Percentiles rank a stretch among this genome's conserved stretches.
Evolutionary conservation across 2,113 vertebrate genomes (phyloP).

Genomic region (Brachypteracias leptosomus): DNA sequence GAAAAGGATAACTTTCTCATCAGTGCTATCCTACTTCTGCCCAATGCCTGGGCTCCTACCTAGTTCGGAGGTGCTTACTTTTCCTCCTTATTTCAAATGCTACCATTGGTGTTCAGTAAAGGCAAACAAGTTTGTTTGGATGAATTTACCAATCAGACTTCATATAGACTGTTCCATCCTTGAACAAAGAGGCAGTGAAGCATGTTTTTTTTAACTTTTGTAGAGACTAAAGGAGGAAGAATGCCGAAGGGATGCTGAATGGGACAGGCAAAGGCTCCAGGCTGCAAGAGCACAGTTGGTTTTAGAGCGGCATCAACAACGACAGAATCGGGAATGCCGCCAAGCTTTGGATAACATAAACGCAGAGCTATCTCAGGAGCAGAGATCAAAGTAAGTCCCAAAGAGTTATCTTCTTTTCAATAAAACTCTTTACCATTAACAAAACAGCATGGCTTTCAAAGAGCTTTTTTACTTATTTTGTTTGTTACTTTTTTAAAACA

Average conservation of each 20-base stretch:
- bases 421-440: not conserved
- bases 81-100: not conserved
- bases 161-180: not conserved
- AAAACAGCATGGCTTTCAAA: not conserved
- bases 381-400: conserved; percentile 75
- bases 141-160: not conserved
- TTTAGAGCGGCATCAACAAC: conserved; percentile 72
- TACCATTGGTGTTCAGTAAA: not conserved
- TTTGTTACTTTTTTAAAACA: not conserved
- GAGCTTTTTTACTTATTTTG: not conserved
- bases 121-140: not conserved
- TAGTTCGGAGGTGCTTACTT: not conserved
- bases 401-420: not conserved
- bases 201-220: not conserved
- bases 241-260: conserved; percentile 55
- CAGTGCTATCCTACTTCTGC: not conserved
- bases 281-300: conserved; percentile 65
- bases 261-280: conserved; percentile 60
- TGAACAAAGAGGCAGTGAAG: not conserved
- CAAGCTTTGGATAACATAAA: conserved; percentile 77
- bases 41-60: not conserved
- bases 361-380: conserved; percentile 70
- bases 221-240: conserved; percentile 77
- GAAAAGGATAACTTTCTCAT: not conserved
- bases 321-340: conserved; percentile 64